phyloP scores from a whole-genome alignment of 2,113 vertebrate species.

The Mastomys coucha region DNA sequence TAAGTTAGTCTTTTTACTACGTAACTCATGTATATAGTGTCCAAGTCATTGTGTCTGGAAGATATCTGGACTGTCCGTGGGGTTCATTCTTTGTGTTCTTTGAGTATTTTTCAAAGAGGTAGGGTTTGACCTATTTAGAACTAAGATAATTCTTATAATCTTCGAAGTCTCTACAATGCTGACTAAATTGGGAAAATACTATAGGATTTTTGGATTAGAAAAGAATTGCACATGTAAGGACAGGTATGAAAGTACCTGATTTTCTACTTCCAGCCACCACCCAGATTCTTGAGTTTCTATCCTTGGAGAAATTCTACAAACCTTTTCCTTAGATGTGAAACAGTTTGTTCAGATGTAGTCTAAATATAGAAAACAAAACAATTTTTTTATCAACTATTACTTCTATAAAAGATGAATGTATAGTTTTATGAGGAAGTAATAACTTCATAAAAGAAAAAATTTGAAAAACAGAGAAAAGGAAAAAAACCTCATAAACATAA shows the following conservation, averaged over 20 bases:
- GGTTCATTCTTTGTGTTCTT: neutral
- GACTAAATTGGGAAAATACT: neutral
- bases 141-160: neutral
- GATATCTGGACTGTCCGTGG: neutral
- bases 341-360: slow-evolving; percentile 1
- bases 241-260: neutral
- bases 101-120: neutral
- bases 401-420: slow-evolving; percentile 4
- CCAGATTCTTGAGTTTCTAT: neutral
- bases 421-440: neutral
- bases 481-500: neutral
- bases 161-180: neutral
- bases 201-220: neutral
- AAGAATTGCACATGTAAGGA: neutral
- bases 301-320: neutral
- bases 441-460: neutral
- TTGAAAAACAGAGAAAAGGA: neutral
- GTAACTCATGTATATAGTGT: neutral
- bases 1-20: neutral
- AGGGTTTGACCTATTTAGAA: neutral
- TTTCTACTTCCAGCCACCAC: neutral
- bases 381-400: neutral
- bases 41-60: neutral
- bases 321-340: neutral
- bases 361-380: slow-evolving; percentile 14